Percentiles rank a stretch among this genome's conserved stretches.
phyloP scores from a whole-genome alignment of 2,113 vertebrate species.

The Tauraco erythrolophus region DNA sequence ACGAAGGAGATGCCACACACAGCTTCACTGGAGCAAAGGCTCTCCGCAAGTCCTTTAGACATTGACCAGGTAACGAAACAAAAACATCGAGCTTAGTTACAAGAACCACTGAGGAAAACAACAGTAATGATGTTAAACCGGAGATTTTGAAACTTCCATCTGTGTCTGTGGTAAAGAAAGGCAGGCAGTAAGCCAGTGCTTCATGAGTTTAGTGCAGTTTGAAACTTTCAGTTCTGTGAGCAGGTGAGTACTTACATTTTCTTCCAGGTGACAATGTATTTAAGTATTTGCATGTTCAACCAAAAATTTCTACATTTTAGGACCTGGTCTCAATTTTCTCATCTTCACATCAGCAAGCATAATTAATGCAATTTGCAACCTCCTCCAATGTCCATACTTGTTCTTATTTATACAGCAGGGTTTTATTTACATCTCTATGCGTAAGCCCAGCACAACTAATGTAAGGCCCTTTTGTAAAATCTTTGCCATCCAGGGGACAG shows the following conservation, averaged over 20 bases:
- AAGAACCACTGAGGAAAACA: background rate
- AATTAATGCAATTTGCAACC: background rate
- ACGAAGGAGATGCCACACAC: rapidly evolving
- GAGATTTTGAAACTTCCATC: background rate
- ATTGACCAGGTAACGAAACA: background rate
- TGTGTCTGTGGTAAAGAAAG: background rate
- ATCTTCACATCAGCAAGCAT: background rate
- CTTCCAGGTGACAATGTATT: background rate
- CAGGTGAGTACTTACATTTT: background rate
- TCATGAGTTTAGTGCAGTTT: background rate
- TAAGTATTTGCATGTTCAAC: background rate
- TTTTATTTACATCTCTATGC: background rate
- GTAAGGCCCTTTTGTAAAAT: background rate
- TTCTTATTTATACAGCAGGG: background rate
- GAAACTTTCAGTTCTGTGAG: background rate
- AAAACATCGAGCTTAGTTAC: rapidly evolving
- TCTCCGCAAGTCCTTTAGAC: background rate
- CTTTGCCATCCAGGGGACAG: background rate
- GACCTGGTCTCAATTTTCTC: background rate
- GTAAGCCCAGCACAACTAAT: background rate
- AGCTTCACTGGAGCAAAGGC: background rate
- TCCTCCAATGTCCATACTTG: background rate
- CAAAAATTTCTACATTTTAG: background rate
- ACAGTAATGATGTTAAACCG: background rate
- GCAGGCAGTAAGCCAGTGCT: background rate